Evolutionary conservation across 2,888 invertebrate species (phyloP).

Genomic region (Thysanoteuthis rhombus): DNA sequence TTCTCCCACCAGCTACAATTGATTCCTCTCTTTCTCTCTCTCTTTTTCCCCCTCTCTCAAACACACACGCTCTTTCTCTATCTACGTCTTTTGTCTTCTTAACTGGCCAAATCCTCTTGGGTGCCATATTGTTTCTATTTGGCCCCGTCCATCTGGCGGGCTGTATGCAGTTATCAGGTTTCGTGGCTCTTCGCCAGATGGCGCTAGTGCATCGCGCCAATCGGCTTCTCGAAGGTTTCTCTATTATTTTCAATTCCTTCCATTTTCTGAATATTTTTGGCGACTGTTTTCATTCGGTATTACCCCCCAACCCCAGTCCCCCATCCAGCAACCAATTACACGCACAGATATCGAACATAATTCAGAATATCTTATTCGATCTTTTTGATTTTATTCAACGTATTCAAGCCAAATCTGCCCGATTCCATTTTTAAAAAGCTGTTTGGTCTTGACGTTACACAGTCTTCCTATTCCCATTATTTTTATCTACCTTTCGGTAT

Average conservation of each 20-base stretch:
- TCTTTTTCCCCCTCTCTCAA: fast-evolving
- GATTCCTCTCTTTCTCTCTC: neutral
- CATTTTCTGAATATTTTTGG: neutral
- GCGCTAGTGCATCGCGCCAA: neutral
- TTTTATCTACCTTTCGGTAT: no score
- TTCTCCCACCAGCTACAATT: neutral
- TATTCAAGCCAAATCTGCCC: neutral
- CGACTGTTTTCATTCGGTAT: neutral
- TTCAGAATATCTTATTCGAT: neutral
- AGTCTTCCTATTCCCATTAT: no score
- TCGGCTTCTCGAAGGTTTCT: neutral
- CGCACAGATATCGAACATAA: neutral
- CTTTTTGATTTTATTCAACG: neutral
- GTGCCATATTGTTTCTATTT: neutral
- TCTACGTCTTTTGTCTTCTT: neutral
- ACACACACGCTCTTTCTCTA: no score
- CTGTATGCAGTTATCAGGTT: neutral
- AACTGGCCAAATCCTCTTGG: neutral
- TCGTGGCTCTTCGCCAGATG: neutral
- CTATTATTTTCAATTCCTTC: neutral
- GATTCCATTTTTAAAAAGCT: neutral
- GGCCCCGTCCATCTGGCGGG: neutral
- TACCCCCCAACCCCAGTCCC: neutral
- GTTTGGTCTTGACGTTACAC: neutral
- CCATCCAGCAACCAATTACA: neutral